Base-by-base conservation (phyloP, 2,113 vertebrate genomes). In the Acanthisitta chloris region DNA sequence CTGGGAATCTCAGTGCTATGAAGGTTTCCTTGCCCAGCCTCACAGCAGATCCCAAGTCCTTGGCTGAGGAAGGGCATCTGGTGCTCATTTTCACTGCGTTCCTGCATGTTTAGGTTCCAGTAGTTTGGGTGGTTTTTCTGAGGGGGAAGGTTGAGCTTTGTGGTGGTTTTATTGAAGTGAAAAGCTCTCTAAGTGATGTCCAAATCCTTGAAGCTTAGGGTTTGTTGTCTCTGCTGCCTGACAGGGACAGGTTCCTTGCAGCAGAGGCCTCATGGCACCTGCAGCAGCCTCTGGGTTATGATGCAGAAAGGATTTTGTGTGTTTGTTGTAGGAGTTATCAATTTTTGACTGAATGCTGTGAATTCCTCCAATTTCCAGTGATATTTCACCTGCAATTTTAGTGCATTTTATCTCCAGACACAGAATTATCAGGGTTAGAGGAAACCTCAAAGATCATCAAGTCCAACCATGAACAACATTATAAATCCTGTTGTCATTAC, bases 181-280 rank as follows among this genome's bases (percentile, higher is more conserved):
- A 4, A 54, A 81, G 17, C 36, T 69, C 45, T 79, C 14, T n/a
- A n/a, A n/a, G n/a, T 28, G 21, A 51, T 10, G 8, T 29, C 17
- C 31, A 67, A 89, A 64, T 17, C 31, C 15, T n/a, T 16, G 19
- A 71, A 49, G 18, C 0, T 64, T 58, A 85, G 43, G 8, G 14
- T 59, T 86, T 72, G 12, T 29, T 87, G 43, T 81, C 19, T 55
- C 24, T 46, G 7, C 31, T 61, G 12, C 55, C 77, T 83, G 62
- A 67, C 65, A 51, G 46, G 69, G 49, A 28, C 5, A 4, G 5
- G 46, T 94, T 67, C 46, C 65, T 76, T 69, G 34, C 64, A 81
- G 36, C 3, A 4, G 3, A 78, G 78, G 57, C 62, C 1, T 0
- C 0, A 1, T 45, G 40, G 7, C 48, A 65, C 55, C 24, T 81